Evolutionary conservation across 2,797 vertebrate genomes (phyloP), one percentile per base, ranked within the genome.

Genomic region (Protonibea diacanthus): DNA sequence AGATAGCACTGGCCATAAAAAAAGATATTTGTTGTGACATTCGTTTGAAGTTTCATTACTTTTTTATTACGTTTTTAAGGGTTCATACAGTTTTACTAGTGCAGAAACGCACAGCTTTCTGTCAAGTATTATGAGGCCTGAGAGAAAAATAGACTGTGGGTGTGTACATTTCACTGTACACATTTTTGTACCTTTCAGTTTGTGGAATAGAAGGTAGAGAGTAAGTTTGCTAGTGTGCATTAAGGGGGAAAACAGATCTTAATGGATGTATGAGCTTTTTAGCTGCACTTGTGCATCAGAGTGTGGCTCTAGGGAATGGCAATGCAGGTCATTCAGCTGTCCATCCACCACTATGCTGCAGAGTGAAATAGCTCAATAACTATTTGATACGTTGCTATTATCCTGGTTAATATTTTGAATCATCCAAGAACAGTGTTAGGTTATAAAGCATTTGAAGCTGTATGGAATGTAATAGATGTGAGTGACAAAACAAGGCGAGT

Each of bases 41-140:
- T 73, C 4, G 27, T 33, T 55, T 71, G 45, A 68, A 40, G n/a
- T 65, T 60, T 82, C 53, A 67, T 62, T 17, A 47, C 38, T 49
- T 51, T 57, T 75, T 59, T 8, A 68, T 58, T 40, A 58, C 58
- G 18, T 52, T 69, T 6, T 63, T 40, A 5, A 0, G 8, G 12
- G 11, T 63, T 56, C 33, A 18, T 33, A 6, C 14, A 64, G 47
- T 67, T 49, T 56, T 3, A 56, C 6, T 47, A 63, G 51, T 53
- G 17, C 48, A 15, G 17, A 73, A 67, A 73, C 27, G 64, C 57
- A 48, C 18, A 40, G 6, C 10, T 65, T 33, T 61, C 65, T 66
- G 48, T 61, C 64, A 64, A 45, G 25, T 23, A 25, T 56, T 49
- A 51, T 21, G 64, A 58, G n/a, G 4, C 45, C 17, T 0, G 1